Conservation (phyloP, 2,888 invertebrate species). For the Sphaerophoria rueppellii region DNA sequence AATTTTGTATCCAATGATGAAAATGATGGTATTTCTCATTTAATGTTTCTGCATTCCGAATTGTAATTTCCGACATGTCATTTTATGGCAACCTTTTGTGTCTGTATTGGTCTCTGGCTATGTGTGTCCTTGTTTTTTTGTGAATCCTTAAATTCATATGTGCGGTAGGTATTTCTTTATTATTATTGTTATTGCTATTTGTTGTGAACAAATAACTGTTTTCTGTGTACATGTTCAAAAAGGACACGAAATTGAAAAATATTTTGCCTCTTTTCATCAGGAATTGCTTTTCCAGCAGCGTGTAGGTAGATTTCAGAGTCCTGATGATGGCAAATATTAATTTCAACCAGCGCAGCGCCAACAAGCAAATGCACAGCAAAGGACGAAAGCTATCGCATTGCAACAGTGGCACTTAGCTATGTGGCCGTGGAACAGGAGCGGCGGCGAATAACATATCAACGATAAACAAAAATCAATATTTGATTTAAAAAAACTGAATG, state of each 20-base stretch:
- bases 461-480: conserved; percentile 65
- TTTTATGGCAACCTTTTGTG: conserved; percentile 42
- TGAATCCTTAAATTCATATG: conserved; percentile 28
- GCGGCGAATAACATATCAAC: conserved; percentile 14
- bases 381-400: conserved; percentile 17
- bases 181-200: conserved; percentile 65
- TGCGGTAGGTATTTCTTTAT: conserved; percentile 56
- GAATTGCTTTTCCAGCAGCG: not conserved
- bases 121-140: conserved; percentile 14
- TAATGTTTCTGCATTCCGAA: conserved; percentile 61
- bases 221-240: conserved; percentile 7
- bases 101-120: not conserved
- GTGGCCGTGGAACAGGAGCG: not conserved
- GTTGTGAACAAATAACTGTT: conserved; percentile 64
- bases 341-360: conserved; percentile 31
- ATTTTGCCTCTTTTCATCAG: not conserved
- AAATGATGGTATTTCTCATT: conserved; percentile 55
- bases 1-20: conserved; percentile 32
- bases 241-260: conserved; percentile 64
- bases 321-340: conserved; percentile 63
- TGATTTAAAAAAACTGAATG: conserved; percentile 47
- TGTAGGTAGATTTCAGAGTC: conserved; percentile 3
- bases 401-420: not conserved
- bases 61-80: conserved; percentile 68
- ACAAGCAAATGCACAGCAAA: conserved; percentile 24